Evolutionary conservation across 2,888 invertebrate genomes (phyloP).

Genomic region (Diogma glabrata): DNA sequence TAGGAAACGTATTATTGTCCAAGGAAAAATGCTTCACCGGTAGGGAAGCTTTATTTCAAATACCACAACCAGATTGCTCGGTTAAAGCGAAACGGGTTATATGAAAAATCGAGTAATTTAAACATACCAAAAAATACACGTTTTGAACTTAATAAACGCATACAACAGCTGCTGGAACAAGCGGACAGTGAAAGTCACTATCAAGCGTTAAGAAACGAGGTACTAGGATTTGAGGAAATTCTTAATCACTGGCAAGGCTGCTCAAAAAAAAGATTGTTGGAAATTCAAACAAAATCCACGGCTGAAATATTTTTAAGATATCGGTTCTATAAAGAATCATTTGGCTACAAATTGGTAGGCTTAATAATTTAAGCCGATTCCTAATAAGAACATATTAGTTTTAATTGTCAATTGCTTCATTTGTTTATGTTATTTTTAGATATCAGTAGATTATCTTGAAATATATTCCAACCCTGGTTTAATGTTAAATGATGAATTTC

Average conservation of each 20-base stretch:
- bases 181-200: background rate
- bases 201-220: background rate
- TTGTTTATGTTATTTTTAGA: background rate
- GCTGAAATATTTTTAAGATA: background rate
- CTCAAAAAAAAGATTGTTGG: no score
- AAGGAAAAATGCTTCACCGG: no score
- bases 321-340: background rate
- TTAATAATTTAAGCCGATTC: no score
- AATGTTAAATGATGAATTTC: background rate
- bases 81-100: background rate
- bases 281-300: background rate
- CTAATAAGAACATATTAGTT: no score
- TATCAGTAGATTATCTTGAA: background rate
- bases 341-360: background rate
- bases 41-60: background rate
- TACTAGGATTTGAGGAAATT: background rate
- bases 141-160: background rate
- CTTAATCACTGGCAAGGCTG: background rate
- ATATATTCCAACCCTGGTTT: background rate
- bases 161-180: background rate
- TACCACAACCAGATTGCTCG: background rate
- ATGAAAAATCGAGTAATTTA: background rate
- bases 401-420: background rate
- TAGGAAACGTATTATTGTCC: no score
- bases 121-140: background rate